A percentile compares a stretch with the other conserved stretches of the same genome.
phyloP scores from a whole-genome alignment of 2,113 vertebrate genomes.

The Dicrurus megarhynchus region DNA sequence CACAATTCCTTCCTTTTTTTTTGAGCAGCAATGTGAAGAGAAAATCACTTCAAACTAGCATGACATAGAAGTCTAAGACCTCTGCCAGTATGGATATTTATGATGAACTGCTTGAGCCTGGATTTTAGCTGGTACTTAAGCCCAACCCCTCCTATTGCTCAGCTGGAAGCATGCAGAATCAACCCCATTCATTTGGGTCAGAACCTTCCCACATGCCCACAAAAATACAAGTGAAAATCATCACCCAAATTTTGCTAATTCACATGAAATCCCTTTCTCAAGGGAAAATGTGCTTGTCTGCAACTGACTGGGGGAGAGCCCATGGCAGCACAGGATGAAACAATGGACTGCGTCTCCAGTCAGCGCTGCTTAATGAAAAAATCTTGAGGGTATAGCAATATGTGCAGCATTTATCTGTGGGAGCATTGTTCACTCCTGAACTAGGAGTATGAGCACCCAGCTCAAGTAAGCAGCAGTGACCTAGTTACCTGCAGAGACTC shows the following conservation, averaged over 20 bases:
- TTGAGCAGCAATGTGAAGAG: not conserved
- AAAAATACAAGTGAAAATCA: not conserved
- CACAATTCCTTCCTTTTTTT: not conserved
- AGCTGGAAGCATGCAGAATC: not conserved
- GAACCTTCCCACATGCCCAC: not conserved
- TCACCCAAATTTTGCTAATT: not conserved
- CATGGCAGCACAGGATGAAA: not conserved
- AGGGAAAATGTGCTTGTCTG: not conserved
- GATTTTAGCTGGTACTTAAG: not conserved
- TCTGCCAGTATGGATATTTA: not conserved
- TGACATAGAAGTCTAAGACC: not conserved
- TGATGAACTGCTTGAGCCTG: not conserved
- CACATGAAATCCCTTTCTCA: not conserved
- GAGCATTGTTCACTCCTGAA: not conserved
- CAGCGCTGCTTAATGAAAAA: not conserved
- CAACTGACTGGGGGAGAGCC: not conserved
- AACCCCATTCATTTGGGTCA: not conserved
- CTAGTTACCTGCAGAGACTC: not conserved
- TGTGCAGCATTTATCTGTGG: not conserved
- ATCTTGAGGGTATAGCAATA: accelerated
- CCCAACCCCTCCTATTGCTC: accelerated
- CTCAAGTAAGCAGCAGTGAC: not conserved
- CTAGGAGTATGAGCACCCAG: not conserved
- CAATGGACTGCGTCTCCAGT: not conserved
- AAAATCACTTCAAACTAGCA: not conserved